Conservation (phyloP, 2,888 invertebrate species). For the Drosophila anomelani region DNA sequence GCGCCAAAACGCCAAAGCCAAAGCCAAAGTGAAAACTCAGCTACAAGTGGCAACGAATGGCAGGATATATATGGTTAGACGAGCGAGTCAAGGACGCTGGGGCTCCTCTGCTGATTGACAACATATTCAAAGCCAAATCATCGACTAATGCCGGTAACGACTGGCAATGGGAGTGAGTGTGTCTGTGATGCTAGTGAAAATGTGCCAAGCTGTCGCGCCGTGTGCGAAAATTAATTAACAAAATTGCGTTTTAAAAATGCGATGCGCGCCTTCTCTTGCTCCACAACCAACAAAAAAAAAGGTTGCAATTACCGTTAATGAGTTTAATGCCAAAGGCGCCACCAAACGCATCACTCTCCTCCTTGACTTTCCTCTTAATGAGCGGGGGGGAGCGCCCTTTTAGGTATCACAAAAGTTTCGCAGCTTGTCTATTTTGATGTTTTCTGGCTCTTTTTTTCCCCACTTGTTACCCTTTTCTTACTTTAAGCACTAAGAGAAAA, state of each 20-base stretch:
- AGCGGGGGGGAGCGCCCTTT: slow-evolving; percentile 54
- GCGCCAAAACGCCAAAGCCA: slow-evolving; percentile 53
- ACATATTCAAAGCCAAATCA: slow-evolving; percentile 57
- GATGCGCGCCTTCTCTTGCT: slow-evolving; percentile 3
- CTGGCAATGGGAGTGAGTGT: neutral
- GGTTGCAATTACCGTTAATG: slow-evolving; percentile 82
- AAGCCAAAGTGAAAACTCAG: slow-evolving; percentile 44
- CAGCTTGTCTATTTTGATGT: slow-evolving; percentile 45
- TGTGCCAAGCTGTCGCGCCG: slow-evolving; percentile 31
- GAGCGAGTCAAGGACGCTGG: slow-evolving; percentile 42
- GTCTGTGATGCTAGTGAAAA: slow-evolving; percentile 6
- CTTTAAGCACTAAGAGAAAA: slow-evolving; percentile 5
- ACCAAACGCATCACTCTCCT: slow-evolving; percentile 58
- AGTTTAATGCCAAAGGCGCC: slow-evolving; percentile 77
- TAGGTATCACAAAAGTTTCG: slow-evolving; percentile 48
- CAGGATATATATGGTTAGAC: slow-evolving; percentile 32
- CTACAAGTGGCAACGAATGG: slow-evolving; percentile 32
- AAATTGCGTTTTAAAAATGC: slow-evolving; percentile 65
- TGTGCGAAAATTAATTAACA: slow-evolving; percentile 80
- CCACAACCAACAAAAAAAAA: slow-evolving; percentile 50
- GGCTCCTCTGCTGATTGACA: slow-evolving; percentile 66
- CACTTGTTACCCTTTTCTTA: neutral
- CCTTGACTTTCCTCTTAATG: slow-evolving; percentile 57
- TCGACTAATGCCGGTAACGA: slow-evolving; percentile 64
- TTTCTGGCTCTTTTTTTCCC: slow-evolving; percentile 2